A percentile compares a stretch with the other conserved stretches of the same genome.
Evolutionary conservation across 1,140 invertebrate genomes (phyloP).

Genomic region (Chrysoperla carnea): DNA sequence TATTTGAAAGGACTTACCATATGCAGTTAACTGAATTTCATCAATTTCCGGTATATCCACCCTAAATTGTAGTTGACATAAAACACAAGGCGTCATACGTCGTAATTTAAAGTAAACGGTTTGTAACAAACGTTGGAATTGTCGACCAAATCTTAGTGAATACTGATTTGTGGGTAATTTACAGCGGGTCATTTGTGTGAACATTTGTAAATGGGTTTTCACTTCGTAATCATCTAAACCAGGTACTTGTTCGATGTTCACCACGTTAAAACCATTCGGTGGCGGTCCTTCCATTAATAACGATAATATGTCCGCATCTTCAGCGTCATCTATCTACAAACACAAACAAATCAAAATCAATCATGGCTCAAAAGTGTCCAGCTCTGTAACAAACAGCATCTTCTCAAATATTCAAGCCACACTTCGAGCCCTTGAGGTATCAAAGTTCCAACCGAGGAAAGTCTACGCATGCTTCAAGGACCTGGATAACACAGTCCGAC

Average conservation of each 20-base stretch:
- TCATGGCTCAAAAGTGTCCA: too few relatives aligned
- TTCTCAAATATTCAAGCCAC: too few relatives aligned
- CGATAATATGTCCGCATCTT: constrained; percentile 65
- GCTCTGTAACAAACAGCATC: too few relatives aligned
- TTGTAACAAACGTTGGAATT: constrained; percentile 35
- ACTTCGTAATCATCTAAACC: constrained; percentile 49
- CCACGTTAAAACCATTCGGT: constrained; percentile 64
- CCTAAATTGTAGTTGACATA: constrained; percentile 60
- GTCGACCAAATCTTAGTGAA: constrained; percentile 41
- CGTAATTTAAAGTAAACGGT: constrained; percentile 74
- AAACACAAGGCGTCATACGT: constrained; percentile 63
- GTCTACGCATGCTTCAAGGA: too few relatives aligned
- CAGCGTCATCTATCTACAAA: constrained; percentile 63
- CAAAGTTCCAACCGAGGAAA: too few relatives aligned
- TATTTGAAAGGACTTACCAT: constrained; percentile 25
- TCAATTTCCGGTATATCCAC: constrained; percentile 72
- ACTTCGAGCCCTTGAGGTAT: too few relatives aligned
- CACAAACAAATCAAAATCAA: constrained; percentile 6
- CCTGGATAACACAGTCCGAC: too few relatives aligned
- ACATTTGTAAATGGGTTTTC: constrained; percentile 70
- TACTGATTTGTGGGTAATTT: constrained; percentile 39
- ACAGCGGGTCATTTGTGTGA: constrained; percentile 64
- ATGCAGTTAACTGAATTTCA: constrained; percentile 71
- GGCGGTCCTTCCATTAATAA: constrained; percentile 59
- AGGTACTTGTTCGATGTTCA: constrained; percentile 67